These are phyloP conservation scores for Paralinhomoeus sp. DNA, from an alignment of 2,888 invertebrate genomes.

Conservation along the genomic window DNA sequence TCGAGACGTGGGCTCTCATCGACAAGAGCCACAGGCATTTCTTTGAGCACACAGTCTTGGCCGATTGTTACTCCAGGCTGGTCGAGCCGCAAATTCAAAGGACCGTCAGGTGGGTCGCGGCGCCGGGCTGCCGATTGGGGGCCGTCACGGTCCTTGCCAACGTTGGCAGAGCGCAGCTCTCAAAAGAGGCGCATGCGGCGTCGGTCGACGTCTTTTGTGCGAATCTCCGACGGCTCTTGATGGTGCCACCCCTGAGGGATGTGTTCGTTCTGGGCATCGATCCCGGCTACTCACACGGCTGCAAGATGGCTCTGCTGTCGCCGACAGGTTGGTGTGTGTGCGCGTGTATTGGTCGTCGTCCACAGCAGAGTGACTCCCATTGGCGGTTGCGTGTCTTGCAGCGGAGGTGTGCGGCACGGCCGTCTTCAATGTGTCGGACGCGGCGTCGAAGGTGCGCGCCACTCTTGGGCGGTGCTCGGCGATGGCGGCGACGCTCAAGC, in stretches of 20 bases:
- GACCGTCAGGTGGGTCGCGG: constrained; percentile 19
- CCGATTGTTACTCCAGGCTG: constrained; percentile 40
- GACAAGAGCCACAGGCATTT: no score
- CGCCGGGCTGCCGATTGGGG: background rate
- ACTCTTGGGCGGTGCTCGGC: no score
- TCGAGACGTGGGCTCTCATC: no score
- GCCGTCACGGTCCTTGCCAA: no score
- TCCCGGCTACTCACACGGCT: constrained; percentile 67
- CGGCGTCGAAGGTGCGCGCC: no score
- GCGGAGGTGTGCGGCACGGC: constrained; percentile 41
- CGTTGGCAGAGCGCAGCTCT: constrained; percentile 51
- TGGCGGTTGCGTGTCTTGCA: constrained; percentile 6
- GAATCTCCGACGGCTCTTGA: constrained; percentile 57
- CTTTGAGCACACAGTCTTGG: constrained; percentile 7
- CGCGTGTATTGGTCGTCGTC: background rate
- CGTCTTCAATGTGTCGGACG: constrained; percentile 44
- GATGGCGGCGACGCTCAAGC: constrained; percentile 35
- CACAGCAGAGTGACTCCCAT: background rate
- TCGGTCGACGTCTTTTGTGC: constrained; percentile 59
- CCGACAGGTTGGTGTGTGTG: constrained; percentile 34
- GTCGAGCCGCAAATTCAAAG: constrained; percentile 25
- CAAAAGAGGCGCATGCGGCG: constrained; percentile 49
- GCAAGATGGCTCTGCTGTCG: constrained; percentile 61
- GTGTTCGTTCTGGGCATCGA: constrained; percentile 59
- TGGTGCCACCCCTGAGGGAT: constrained; percentile 53